Evolutionary conservation across 2,888 invertebrate species (phyloP).

Genomic region (Hecatera dysodea): DNA sequence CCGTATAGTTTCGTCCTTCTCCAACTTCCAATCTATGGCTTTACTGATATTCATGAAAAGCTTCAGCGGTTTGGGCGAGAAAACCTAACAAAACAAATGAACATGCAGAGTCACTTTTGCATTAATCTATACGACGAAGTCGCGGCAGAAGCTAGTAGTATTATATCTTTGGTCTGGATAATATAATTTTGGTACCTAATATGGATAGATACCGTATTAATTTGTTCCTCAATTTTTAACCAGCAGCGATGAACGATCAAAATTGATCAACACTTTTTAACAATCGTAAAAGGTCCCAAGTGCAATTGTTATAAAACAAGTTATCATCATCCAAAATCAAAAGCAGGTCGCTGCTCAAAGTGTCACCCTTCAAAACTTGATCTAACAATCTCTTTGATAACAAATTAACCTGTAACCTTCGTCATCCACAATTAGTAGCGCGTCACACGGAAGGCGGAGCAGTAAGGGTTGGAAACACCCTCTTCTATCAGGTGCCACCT

Average conservation of each 20-base stretch:
- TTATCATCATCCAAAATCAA: conserved; percentile 25
- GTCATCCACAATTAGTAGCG: conserved; percentile 56
- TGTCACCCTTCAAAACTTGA: conserved; percentile 59
- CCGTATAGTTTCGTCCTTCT: no score
- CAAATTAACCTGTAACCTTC: conserved; percentile 62
- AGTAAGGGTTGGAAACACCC: conserved; percentile 21
- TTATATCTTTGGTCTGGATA: no score
- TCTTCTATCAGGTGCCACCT: conserved; percentile 48
- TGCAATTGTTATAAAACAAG: conserved; percentile 14
- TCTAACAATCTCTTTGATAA: conserved; percentile 62
- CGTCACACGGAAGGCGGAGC: conserved; percentile 50
- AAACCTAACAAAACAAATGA: no score
- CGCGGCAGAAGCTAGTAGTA: no score
- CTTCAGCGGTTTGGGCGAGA: no score
- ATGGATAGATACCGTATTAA: not conserved
- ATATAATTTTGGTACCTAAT: no score
- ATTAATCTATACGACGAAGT: no score
- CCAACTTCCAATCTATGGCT: no score
- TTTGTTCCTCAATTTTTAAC: not conserved
- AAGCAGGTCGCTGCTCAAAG: conserved; percentile 43
- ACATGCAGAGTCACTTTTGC: no score
- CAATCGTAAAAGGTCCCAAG: conserved; percentile 12
- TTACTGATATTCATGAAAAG: no score
- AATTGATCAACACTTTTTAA: not conserved
- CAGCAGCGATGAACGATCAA: not conserved